phyloP scores from a whole-genome alignment of 2,888 invertebrate species.

The Troides aeacus region DNA sequence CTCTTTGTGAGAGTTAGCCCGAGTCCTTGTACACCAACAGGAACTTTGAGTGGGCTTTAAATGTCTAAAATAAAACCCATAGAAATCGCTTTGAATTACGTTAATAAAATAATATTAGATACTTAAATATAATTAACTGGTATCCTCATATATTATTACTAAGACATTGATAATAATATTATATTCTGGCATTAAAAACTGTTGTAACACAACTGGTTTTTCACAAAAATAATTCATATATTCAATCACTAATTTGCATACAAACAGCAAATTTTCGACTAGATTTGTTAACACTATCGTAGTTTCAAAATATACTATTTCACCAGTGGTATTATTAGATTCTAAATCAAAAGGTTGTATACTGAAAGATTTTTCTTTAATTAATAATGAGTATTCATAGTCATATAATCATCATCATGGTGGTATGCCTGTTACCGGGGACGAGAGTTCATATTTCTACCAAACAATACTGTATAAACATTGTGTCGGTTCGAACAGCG shows the following conservation, averaged over 20 bases:
- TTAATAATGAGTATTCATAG: background rate
- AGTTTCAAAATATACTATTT: background rate
- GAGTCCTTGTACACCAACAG: too few relatives aligned
- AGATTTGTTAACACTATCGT: conserved; percentile 42
- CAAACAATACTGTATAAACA: too few relatives aligned
- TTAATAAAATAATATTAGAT: background rate
- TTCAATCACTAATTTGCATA: conserved; percentile 45
- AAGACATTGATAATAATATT: too few relatives aligned
- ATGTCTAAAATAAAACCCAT: background rate
- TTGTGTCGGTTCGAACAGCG: too few relatives aligned
- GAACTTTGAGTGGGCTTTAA: too few relatives aligned
- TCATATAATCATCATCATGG: too few relatives aligned
- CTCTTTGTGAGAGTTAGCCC: too few relatives aligned
- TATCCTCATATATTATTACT: background rate
- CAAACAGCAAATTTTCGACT: conserved; percentile 64
- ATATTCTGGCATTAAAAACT: background rate
- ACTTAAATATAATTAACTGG: background rate
- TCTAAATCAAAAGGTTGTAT: background rate
- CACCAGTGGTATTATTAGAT: background rate
- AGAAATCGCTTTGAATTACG: background rate
- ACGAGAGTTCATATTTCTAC: too few relatives aligned
- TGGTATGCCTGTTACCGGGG: background rate
- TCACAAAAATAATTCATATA: conserved; percentile 38
- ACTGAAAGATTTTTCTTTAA: background rate
- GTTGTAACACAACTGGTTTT: conserved; percentile 11